Evolutionary conservation across 2,888 invertebrate genomes (phyloP).

Genomic region (Strigamia maritima): DNA sequence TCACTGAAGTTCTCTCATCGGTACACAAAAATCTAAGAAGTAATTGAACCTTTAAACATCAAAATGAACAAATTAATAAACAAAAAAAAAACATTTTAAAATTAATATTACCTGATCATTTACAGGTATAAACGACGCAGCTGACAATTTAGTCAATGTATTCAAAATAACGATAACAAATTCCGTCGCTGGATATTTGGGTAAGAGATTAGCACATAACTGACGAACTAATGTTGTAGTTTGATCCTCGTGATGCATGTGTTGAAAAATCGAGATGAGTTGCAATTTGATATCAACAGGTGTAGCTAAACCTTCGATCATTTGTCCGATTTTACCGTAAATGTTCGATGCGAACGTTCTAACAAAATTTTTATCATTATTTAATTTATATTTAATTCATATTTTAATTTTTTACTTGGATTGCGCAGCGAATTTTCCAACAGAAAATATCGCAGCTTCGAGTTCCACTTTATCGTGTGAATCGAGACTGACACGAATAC

Average conservation of each 20-base stretch:
- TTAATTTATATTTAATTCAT: no score
- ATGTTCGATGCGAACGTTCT: constrained; percentile 93
- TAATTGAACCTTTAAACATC: constrained; percentile 57
- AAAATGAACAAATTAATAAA: constrained; percentile 36
- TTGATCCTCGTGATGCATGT: constrained; percentile 83
- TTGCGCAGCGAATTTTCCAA: constrained; percentile 88
- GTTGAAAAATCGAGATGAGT: constrained; percentile 82
- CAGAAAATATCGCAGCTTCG: constrained; percentile 92
- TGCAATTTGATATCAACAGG: constrained; percentile 87
- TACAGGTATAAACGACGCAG: constrained; percentile 83
- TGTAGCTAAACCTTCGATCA: constrained; percentile 89
- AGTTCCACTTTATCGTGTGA: constrained; percentile 95
- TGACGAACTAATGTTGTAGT: constrained; percentile 72
- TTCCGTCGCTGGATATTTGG: constrained; percentile 73
- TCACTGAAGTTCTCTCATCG: constrained; percentile 69
- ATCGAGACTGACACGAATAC: constrained; percentile 83
- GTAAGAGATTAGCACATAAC: constrained; percentile 68
- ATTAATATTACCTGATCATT: constrained; percentile 74
- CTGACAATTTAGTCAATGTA: constrained; percentile 81
- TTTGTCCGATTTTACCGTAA: constrained; percentile 90
- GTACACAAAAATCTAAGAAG: constrained; percentile 65
- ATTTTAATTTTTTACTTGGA: constrained; percentile 64
- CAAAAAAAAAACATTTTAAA: neutral
- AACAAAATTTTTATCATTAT: constrained; percentile 47
- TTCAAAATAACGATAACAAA: constrained; percentile 78